These are phyloP conservation scores for Bombus pyrosoma DNA, from an alignment of 1,140 invertebrate genomes.

Conservation along the genomic window DNA sequence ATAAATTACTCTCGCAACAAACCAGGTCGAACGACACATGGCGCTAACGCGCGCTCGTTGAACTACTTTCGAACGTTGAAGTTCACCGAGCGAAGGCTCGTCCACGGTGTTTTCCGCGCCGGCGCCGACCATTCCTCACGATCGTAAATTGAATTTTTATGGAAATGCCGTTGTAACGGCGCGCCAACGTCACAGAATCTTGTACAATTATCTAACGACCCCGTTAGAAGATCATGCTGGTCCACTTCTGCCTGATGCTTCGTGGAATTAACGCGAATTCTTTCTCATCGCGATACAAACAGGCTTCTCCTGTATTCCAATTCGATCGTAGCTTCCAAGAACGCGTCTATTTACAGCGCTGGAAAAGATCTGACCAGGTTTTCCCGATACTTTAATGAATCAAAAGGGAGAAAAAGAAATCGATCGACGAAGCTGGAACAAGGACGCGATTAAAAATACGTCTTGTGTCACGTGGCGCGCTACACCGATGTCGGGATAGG, in stretches of 20 bases:
- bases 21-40: conserved; percentile 48
- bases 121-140: background rate
- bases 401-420: background rate
- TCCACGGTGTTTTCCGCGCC: conserved; percentile 14
- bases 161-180: conserved; percentile 43
- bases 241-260: conserved; percentile 27
- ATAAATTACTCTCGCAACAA: conserved; percentile 43
- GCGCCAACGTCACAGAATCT: conserved; percentile 10
- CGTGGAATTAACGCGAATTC: background rate
- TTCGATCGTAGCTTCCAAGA: background rate
- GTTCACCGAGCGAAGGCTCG: background rate
- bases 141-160: conserved; percentile 50
- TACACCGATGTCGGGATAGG: background rate
- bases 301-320: background rate
- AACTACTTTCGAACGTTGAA: conserved; percentile 55
- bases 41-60: conserved; percentile 45
- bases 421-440: background rate
- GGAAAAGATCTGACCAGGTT: background rate
- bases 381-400: conserved; percentile 7
- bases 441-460: conserved; percentile 50
- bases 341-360: conserved; percentile 5
- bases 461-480: conserved; percentile 5
- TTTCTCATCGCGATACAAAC: background rate
- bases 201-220: conserved; percentile 42
- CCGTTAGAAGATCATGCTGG: conserved; percentile 43